These are phyloP conservation scores for Rhyzopertha dominica DNA, from an alignment of 1,140 invertebrate genomes.

Conservation along the genomic window DNA sequence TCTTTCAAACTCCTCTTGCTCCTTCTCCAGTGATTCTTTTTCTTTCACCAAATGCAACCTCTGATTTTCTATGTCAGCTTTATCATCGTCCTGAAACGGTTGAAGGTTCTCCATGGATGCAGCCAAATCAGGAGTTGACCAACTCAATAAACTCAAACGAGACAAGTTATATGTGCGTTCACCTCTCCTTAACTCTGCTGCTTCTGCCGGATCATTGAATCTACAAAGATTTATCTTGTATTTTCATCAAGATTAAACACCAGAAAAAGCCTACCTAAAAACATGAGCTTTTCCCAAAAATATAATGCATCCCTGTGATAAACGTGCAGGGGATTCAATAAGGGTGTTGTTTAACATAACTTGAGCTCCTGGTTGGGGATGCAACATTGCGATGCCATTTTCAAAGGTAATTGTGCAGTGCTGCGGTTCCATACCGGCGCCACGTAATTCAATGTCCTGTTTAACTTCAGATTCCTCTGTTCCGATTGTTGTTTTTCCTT, in stretches of 20 bases:
- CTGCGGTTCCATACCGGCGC: conserved; percentile 73
- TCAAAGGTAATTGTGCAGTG: conserved; percentile 76
- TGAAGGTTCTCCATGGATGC: conserved; percentile 64
- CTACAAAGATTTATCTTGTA: conserved; percentile 17
- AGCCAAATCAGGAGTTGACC: conserved; percentile 78
- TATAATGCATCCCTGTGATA: conserved; percentile 71
- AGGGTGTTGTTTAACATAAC: conserved; percentile 81
- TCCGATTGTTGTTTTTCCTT: conserved; percentile 71
- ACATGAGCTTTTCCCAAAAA: conserved; percentile 84
- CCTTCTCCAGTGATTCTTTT: conserved; percentile 46
- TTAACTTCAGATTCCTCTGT: conserved; percentile 62
- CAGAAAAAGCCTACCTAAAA: conserved; percentile 66
- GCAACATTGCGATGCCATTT: conserved; percentile 69
- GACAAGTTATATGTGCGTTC: conserved; percentile 69
- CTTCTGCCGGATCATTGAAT: conserved; percentile 82
- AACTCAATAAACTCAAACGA: conserved; percentile 75
- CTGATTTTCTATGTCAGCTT: conserved; percentile 51
- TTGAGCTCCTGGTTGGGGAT: conserved; percentile 63
- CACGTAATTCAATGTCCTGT: conserved; percentile 71
- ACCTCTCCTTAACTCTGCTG: conserved; percentile 74
- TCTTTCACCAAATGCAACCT: conserved; percentile 49
- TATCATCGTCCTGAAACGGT: conserved; percentile 46
- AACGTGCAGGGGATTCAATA: conserved; percentile 65
- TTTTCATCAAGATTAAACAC: background rate
- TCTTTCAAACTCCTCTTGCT: conserved; percentile 43